Base-by-base conservation (phyloP, 2,888 invertebrate species). In the Eristalis intricaria region DNA sequence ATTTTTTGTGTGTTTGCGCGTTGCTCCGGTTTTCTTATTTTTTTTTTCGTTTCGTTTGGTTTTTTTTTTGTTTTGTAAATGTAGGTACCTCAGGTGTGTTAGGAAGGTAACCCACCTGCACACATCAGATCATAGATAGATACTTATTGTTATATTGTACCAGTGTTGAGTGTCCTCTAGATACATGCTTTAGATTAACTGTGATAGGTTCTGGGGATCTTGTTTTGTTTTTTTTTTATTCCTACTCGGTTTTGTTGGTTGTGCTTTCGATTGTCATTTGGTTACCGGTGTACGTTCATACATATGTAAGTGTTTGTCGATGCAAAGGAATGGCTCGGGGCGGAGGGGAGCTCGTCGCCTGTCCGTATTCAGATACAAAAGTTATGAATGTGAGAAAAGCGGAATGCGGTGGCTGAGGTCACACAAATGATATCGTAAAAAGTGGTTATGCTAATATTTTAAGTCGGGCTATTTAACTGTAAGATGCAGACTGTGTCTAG, bases 111-210 rank as follows among this genome's bases (percentile, higher is more conserved):
- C 87, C 87, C 87, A 87, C 87, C 87, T 87, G 87, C 84, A 87
- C 79, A 87, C 76, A 87, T 76, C 84, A 84, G 87, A 87, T 87
- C 84, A 80, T 87, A 84, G 87, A 87, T 87, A 87, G 87, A 84
- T 87, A 80, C 87, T 84, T 87, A 84, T 87, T 87, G 87, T 87
- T 87, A 77, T 84, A 87, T 74, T 84, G 87, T 87, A 84, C 66
- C 87, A 83, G 63, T 84, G 83, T 88, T 84, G 89, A 90, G 87
- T 90, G 90, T 92, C 91, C 92, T 90, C 90, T 88, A 92, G 91
- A 92, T 92, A 91, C 92, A 91, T 90, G 91, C 90, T 89, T 89
- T 89, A 91, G 91, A 92, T 91, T 91, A 92, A 77, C 84, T 89
- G 89, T 89, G 89, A 89, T 89, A 89, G 89, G 89, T 89, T 89